Percentiles rank a stretch among this genome's conserved stretches.
phyloP scores from a whole-genome alignment of 2,113 vertebrate genomes.

The Varanus salvator region DNA sequence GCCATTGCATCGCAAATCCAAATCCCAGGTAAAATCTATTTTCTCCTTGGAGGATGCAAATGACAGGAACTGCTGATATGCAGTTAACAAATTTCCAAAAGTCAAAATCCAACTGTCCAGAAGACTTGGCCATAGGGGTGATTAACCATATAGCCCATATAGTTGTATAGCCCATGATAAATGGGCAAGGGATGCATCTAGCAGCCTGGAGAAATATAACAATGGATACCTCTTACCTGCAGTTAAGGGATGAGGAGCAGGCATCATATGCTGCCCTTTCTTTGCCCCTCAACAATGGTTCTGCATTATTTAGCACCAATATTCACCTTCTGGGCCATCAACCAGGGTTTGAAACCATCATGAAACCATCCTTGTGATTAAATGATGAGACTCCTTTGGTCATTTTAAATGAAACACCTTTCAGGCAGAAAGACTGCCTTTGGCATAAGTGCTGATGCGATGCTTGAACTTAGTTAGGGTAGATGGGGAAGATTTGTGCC shows the following conservation, averaged over 20 bases:
- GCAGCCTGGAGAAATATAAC: not conserved
- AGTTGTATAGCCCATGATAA: not conserved
- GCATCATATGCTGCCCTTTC: not conserved
- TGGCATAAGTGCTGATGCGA: not conserved
- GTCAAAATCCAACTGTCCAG: not conserved
- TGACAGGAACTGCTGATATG: not conserved
- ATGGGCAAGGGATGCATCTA: not conserved
- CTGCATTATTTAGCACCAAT: not conserved
- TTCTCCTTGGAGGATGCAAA: not conserved
- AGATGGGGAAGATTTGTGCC: not conserved
- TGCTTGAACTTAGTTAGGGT: not conserved
- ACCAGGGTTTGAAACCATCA: not conserved
- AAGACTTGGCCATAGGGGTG: too few relatives aligned
- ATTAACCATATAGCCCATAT: not conserved
- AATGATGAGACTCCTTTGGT: not conserved
- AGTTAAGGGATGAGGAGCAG: not conserved
- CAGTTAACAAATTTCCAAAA: not conserved
- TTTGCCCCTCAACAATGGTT: not conserved
- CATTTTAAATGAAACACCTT: not conserved
- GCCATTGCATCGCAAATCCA: slow-evolving; percentile 96
- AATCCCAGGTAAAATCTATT: slow-evolving; percentile 91
- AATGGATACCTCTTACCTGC: not conserved
- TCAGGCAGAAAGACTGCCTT: not conserved
- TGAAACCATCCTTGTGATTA: not conserved
- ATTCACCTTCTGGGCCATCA: not conserved